A percentile compares a stretch with the other conserved stretches of the same genome.
phyloP scores from a whole-genome alignment of 1,140 invertebrate genomes.

The Oryctes rhinoceros region DNA sequence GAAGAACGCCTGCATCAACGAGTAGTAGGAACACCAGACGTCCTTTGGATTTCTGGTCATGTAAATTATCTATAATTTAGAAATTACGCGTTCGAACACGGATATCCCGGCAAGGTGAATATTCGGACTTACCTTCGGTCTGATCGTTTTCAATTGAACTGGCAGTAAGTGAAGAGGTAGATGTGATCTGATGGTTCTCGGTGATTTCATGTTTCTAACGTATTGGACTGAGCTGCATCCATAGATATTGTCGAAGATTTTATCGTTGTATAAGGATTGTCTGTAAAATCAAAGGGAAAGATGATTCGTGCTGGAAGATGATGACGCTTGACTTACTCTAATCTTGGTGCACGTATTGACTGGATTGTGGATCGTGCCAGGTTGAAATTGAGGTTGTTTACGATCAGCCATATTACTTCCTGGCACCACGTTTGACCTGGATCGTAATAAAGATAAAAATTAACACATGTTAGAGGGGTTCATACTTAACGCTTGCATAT shows the following conservation, averaged over 20 bases:
- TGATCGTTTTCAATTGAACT: constrained; percentile 63
- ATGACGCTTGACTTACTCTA: constrained; percentile 52
- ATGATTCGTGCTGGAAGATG: no score
- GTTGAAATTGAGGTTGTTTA: constrained; percentile 80
- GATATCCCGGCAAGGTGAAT: not conserved
- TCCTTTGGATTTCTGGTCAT: constrained; percentile 94
- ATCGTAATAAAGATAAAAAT: not conserved
- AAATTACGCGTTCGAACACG: not conserved
- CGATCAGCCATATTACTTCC: constrained; percentile 88
- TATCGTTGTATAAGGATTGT: constrained; percentile 10
- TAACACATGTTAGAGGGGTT: no score
- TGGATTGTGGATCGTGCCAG: constrained; percentile 72
- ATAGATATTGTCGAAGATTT: not conserved
- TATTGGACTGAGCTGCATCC: constrained; percentile 34
- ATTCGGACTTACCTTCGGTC: constrained; percentile 60
- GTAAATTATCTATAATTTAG: constrained; percentile 80
- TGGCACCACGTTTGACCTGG: constrained; percentile 89
- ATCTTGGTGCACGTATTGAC: constrained; percentile 58
- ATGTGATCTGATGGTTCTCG: constrained; percentile 77
- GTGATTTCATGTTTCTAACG: constrained; percentile 53
- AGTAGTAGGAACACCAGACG: constrained; percentile 90
- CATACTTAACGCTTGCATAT: no score
- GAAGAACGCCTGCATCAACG: constrained; percentile 81
- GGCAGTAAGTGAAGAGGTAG: constrained; percentile 74
- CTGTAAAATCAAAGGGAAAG: not conserved